A percentile compares a stretch with the other conserved stretches of the same genome.
Conservation (phyloP, 2,113 vertebrate species). For the Notechis scutatus region DNA sequence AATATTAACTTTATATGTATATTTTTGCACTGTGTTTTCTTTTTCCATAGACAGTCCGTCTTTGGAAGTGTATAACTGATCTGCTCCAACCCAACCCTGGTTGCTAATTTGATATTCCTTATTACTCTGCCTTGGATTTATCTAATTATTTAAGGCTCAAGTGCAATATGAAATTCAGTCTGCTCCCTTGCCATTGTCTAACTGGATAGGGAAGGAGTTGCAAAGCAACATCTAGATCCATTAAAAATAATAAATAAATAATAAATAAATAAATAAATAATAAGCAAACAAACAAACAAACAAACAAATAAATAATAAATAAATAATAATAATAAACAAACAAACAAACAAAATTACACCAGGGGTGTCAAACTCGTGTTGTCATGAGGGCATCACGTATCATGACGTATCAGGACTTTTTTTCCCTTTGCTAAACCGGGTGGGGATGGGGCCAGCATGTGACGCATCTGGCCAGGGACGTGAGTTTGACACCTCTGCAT, state of each 20-base stretch:
- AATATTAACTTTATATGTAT: not conserved
- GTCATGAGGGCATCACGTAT: too few relatives aligned
- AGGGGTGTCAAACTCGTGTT: too few relatives aligned
- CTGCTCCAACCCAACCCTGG: not conserved
- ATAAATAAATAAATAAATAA: too few relatives aligned
- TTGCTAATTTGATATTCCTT: not conserved
- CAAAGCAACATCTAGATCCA: not conserved
- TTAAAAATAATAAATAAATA: not conserved
- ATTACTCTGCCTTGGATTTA: not conserved
- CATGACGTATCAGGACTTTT: too few relatives aligned
- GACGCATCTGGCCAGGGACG: too few relatives aligned
- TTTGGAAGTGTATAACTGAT: not conserved
- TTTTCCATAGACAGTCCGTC: not conserved
- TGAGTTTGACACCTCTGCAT: too few relatives aligned
- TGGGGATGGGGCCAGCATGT: too few relatives aligned
- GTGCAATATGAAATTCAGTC: not conserved
- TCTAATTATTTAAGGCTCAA: not conserved
- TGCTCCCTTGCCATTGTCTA: not conserved
- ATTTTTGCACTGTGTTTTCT: not conserved
- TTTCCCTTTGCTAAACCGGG: too few relatives aligned
- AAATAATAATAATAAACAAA: too few relatives aligned
- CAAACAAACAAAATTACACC: too few relatives aligned
- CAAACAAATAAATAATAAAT: too few relatives aligned
- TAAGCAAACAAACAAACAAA: too few relatives aligned
- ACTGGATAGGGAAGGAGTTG: not conserved